A percentile compares a stretch with the other conserved stretches of the same genome.
These are phyloP conservation scores for Excalfactoria chinensis DNA, from an alignment of 2,113 vertebrate genomes.

Conservation along the genomic window DNA sequence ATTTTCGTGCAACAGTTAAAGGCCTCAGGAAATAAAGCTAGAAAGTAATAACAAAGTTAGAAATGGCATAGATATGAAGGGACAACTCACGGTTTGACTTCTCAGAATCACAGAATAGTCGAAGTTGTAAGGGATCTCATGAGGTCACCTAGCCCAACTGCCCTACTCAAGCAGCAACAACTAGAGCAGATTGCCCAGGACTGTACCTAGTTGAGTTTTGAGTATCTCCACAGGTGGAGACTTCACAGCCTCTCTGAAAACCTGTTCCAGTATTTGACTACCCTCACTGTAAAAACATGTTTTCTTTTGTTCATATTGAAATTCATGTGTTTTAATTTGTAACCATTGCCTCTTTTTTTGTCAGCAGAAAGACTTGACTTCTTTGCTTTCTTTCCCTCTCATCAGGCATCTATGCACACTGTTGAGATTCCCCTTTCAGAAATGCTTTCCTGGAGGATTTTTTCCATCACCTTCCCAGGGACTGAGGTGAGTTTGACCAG, in stretches of 20 bases:
- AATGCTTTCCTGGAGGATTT: neutral
- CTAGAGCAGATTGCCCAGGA: neutral
- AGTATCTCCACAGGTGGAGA: neutral
- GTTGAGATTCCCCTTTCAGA: neutral
- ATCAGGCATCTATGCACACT: neutral
- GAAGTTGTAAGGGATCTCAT: neutral
- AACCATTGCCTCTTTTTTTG: neutral
- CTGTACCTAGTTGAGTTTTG: neutral
- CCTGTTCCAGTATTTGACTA: neutral
- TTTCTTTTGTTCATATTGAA: neutral
- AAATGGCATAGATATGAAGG: neutral
- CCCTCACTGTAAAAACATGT: neutral
- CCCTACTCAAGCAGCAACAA: neutral
- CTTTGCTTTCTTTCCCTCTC: neutral
- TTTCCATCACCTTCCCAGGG: neutral
- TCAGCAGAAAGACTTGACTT: neutral
- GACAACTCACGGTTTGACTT: neutral
- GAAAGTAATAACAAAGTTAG: constrained; percentile 39
- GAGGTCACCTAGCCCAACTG: neutral
- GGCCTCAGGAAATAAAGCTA: constrained; percentile 77
- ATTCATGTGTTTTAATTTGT: neutral
- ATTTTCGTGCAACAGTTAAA: constrained; percentile 75
- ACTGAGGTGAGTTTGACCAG: neutral
- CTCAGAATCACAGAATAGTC: neutral
- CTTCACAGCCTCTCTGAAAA: neutral